Base-by-base conservation (phyloP, 2,113 vertebrate species). In the Phyllopteryx taeniolatus region DNA sequence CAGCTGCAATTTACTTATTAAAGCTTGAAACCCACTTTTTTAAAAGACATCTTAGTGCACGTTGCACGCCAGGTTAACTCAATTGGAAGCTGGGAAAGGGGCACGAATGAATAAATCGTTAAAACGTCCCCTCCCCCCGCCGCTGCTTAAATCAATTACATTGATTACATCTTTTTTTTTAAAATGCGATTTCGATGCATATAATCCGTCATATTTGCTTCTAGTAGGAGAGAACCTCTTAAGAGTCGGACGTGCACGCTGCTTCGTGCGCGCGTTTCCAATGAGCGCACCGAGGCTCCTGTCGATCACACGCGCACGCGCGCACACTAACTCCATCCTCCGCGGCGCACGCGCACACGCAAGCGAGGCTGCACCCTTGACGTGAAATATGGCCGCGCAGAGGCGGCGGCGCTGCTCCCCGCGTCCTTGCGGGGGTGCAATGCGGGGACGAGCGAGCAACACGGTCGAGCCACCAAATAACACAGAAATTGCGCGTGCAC, bases 391-490 rank as follows among this genome's bases (percentile, higher is more conserved):
- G 80, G 78, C 64, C 79, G 68, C 74, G 35, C 73, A 63, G 81
- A 79, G 83, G 85, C 53, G 75, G 84, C 77, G 35, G n/a, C 57
- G 68, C 69, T 57, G 39, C 74, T 84, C 78, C 73, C 59, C 61
- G 65, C 82, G 86, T 88, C 86, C 87, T 88, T 88, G 84, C 80
- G 80, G 85, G 82, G 83, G 92, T 93, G 92, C 92, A 94, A 90
- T 94, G 93, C 93, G 82, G 87, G 89, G 57, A 31, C 57, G 11
- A 39, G 88, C 70, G 31, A 73, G 80, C 89, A 90, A 91, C 89
- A 4, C 33, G 35, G 4, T 39, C 35, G 5, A 20, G 61, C 17
- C 63, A 46, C 46, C 9, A n/a, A 62, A 31, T 17, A 14, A 62
- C 31, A 43, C 62, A 0, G 3, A 54, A 19, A 64, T 2, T 59